phyloP scores from a whole-genome alignment of 2,888 invertebrate genomes.

The Hesperia comma region DNA sequence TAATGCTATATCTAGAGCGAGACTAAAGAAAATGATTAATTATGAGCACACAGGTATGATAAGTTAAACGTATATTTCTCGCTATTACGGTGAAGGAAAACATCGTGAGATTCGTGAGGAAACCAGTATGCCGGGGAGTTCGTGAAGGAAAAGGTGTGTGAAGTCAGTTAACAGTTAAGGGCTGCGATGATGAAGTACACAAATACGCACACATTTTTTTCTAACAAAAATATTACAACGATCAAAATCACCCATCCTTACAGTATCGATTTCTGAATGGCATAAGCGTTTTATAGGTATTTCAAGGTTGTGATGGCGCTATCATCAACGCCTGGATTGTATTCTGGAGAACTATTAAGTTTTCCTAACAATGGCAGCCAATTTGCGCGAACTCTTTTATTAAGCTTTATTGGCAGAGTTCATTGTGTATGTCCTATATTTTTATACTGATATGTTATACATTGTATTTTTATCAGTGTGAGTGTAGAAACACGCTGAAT shows the following conservation, averaged over 20 bases:
- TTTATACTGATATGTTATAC: background rate
- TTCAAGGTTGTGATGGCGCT: conserved; percentile 58
- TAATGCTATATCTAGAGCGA: no score
- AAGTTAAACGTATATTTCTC: no score
- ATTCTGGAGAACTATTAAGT: conserved; percentile 23
- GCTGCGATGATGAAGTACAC: no score
- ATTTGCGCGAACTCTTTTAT: conserved; percentile 21
- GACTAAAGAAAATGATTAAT: no score
- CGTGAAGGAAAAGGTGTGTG: no score
- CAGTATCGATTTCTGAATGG: conserved; percentile 61
- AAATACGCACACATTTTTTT: background rate
- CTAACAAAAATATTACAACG: background rate
- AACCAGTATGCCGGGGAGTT: no score
- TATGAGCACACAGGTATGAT: no score
- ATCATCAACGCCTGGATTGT: conserved; percentile 37
- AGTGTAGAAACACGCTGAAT: no score
- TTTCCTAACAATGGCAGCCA: conserved; percentile 18
- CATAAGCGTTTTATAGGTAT: conserved; percentile 67
- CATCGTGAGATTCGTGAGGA: no score
- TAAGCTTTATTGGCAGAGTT: conserved; percentile 2
- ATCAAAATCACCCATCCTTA: conserved; percentile 54
- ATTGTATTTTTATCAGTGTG: background rate
- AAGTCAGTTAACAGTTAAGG: no score
- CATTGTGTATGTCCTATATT: conserved; percentile 8
- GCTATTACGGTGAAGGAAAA: no score